Conservation (phyloP, 1,140 invertebrate species). For the Drosophila sucinea region DNA sequence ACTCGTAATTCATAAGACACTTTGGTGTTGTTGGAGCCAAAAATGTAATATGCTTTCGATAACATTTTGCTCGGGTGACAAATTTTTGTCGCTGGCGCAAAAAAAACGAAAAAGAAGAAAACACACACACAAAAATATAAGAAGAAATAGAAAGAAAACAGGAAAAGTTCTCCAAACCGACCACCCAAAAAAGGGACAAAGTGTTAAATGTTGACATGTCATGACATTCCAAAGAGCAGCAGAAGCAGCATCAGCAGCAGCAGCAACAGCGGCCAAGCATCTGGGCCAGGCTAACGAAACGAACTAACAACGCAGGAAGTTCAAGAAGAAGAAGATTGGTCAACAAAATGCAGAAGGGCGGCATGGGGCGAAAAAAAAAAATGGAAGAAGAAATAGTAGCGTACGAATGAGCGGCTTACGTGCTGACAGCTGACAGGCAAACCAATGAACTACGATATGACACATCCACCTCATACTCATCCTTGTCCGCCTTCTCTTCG, state of each 20-base stretch:
- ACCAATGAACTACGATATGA: constrained; percentile 78
- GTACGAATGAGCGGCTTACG: constrained; percentile 70
- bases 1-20: constrained; percentile 59
- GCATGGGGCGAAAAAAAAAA: background rate
- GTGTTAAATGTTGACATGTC: constrained; percentile 81
- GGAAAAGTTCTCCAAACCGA: constrained; percentile 51
- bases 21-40: constrained; percentile 36
- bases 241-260: too few relatives aligned
- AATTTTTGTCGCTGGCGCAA: constrained; percentile 60
- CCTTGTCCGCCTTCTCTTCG: constrained; percentile 19
- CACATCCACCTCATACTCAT: constrained; percentile 40
- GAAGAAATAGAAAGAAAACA: constrained; percentile 40
- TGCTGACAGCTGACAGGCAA: constrained; percentile 77
- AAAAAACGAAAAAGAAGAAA: constrained; percentile 21
- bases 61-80: constrained; percentile 75
- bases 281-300: constrained; percentile 40
- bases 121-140: background rate
- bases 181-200: constrained; percentile 46
- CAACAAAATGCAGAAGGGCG: constrained; percentile 30
- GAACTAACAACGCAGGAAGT: constrained; percentile 30
- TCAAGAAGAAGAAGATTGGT: constrained; percentile 52
- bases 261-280: constrained; percentile 29
- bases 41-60: constrained; percentile 74
- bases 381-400: constrained; percentile 26
- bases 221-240: constrained; percentile 71